Conservation (phyloP, 2,888 invertebrate genomes). For the Trissolcus japonicus region DNA sequence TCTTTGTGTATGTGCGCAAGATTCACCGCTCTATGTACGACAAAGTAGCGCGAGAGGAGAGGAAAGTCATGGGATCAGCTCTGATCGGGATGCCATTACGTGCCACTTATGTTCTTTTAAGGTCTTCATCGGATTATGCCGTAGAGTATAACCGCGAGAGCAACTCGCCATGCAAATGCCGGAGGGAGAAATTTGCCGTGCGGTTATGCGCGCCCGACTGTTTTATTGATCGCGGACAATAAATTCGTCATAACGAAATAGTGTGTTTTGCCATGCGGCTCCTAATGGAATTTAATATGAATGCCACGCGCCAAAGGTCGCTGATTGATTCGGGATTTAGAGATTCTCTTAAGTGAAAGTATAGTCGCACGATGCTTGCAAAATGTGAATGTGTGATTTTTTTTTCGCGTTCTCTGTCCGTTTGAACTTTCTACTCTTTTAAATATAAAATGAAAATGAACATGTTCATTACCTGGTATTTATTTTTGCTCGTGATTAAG, state of each 20-base stretch:
- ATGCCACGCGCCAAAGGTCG: constrained; percentile 5
- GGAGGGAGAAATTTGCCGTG: constrained; percentile 13
- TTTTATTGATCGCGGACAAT: too few species aligned
- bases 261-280: too few species aligned
- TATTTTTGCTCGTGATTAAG: too few species aligned
- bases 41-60: constrained; percentile 15
- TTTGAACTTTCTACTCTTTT: too few species aligned
- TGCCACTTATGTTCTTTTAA: constrained; percentile 48
- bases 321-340: constrained; percentile 19
- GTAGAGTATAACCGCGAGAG: constrained; percentile 2
- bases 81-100: constrained; percentile 35
- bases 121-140: constrained; percentile 38
- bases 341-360: constrained; percentile 28
- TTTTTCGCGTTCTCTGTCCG: too few species aligned
- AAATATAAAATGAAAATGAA: too few species aligned
- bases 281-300: too few species aligned
- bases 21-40: neutral
- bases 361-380: neutral
- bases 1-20: constrained; percentile 3
- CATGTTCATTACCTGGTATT: too few species aligned
- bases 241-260: too few species aligned
- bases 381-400: constrained; percentile 8
- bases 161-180: constrained; percentile 26
- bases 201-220: neutral
- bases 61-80: constrained; percentile 29